Evolutionary conservation across 2,888 invertebrate genomes (phyloP), one percentile per base, ranked within the genome.

Genomic region (Phyllotreta striolata): DNA sequence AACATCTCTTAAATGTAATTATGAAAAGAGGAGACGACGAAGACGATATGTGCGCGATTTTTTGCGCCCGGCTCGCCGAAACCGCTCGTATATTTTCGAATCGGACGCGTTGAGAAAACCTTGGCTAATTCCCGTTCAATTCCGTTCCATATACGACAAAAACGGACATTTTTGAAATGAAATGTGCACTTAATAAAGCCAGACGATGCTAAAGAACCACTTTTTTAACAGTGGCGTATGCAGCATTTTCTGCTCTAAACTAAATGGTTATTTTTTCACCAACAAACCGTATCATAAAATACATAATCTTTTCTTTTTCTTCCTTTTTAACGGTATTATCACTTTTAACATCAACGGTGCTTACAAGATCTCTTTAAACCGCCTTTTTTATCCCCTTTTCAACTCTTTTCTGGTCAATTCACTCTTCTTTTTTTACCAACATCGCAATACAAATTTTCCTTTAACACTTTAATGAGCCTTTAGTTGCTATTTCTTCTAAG

Each of bases 181-280:
- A 70, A 70, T 67, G 71, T 68, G 69, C 69, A 69, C 72, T 75
- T 73, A 75, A 75, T 73, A 75, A 71, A 72, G 72, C 70, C 71
- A 68, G 72, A 70, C 71, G 67, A 66, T 71, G 67, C 70, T 68
- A 73, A 59, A 72, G 67, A 70, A 72, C 69, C 71, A 72, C 72
- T 24, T 72, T 68, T 69, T 66, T 66, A 66, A 70, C 66, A 38
- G 3, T 3, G 13, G 43, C 46, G 54, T 51, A 14, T 24, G 24
- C 24, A 3, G 3, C 5, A 24, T 24, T 24, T 24, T 24, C 24
- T 24, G 24, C 24, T 24, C 24, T 24, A 24, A 24, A 24, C 24
- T 24, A 24, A 24, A 24, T 24, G 24, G 4, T 24, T 24, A 24
- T 24, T 24, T 24, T 24, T 24, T 24, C 24, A 24, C 24, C 24